Evolutionary conservation across 2,888 invertebrate genomes (phyloP), one percentile per base, ranked within the genome.

Genomic region (Polymixis lichenea): DNA sequence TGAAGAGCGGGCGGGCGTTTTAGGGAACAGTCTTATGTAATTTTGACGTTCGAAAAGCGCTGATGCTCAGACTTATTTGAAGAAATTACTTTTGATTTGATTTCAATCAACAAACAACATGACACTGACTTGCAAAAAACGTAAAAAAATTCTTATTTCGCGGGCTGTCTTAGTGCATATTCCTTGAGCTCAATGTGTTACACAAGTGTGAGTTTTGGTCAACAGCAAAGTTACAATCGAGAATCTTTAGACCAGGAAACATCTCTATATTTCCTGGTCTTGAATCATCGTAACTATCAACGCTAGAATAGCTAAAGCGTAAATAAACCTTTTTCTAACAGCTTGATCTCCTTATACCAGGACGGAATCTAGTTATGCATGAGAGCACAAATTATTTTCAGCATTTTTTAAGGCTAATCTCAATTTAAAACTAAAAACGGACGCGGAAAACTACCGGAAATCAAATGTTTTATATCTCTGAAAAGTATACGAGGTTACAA

Each of bases 351-450:
- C 66, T 28, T 51, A 43, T n/a, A 55, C 22, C 74, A 75, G 76
- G 69, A 61, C 72, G 76, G 62, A 78, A 77, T 66, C 71, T 64
- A 64, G 77, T 77, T 66, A 77, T 74, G 84, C 85, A 77, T 72
- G 82, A 85, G 43, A 75, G 51, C 32, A 38, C 28, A 56, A 72
- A 85, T 86, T 86, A 46, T 77, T 78, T 76, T 38, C 68, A 84
- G 78, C 55, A 51, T 58, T 66, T 77, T n/a, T 72, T 67, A 72
- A 73, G 66, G 66, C 68, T 65, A 67, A 65, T 68, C 56, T 78
- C 61, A 69, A 49, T 65, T 68, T 71, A 60, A 77, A 80, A 77
- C 61, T 67, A 55, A 75, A 83, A 78, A 83, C 72, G 78, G 75
- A 60, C 74, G 53, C 71, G 72, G 67, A 78, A 79, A 80, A 64